These are phyloP conservation scores for Rhabdomys dilectus DNA, from an alignment of 2,113 vertebrate genomes.

Conservation along the genomic window DNA sequence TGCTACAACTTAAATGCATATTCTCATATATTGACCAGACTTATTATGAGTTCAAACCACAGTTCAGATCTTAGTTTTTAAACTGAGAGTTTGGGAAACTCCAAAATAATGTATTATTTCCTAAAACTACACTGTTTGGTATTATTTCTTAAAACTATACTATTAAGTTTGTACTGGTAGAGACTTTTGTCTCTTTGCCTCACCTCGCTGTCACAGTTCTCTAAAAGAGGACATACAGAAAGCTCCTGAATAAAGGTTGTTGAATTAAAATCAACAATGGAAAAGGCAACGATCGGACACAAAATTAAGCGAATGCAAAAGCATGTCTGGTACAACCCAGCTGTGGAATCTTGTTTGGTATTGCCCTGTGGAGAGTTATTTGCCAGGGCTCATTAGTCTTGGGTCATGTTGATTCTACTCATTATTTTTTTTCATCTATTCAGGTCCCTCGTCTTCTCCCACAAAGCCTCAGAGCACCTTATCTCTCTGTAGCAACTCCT, in stretches of 20 bases:
- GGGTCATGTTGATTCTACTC: neutral
- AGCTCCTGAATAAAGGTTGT: neutral
- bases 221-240: neutral
- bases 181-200: neutral
- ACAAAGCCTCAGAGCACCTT: neutral
- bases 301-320: neutral
- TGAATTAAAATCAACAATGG: neutral
- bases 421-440: neutral
- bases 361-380: neutral
- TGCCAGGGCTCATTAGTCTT: neutral
- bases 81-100: neutral
- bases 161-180: neutral
- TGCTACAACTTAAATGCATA: neutral
- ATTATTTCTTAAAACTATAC: neutral
- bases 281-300: neutral
- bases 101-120: neutral
- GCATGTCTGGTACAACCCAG: neutral
- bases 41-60: neutral
- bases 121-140: neutral
- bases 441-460: too few relatives aligned
- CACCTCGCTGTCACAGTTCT: accelerated
- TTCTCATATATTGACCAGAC: neutral
- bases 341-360: neutral
- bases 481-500: conserved; percentile 6
- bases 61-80: neutral